phyloP scores from a whole-genome alignment of 1,140 invertebrate species.

The Sarcophaga bullata region DNA sequence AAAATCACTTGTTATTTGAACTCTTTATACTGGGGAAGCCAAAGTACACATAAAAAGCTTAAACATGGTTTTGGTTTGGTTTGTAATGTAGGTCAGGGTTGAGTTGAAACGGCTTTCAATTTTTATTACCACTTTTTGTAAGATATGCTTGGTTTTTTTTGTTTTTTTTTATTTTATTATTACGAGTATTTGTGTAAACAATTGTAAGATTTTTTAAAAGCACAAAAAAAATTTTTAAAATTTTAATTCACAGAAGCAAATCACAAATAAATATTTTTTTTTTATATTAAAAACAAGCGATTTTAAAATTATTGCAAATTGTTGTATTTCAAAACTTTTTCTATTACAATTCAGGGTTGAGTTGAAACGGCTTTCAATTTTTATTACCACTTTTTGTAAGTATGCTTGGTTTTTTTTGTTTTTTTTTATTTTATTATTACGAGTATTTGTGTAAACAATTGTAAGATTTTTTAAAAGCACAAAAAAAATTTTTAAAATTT shows the following conservation, averaged over 20 bases:
- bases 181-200: neutral
- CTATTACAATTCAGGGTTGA: conserved; percentile 3
- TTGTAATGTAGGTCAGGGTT: conserved; percentile 26
- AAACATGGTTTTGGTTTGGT: neutral
- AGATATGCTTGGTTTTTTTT: too few species aligned
- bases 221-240: too few species aligned
- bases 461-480: too few species aligned
- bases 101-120: neutral
- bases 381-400: neutral
- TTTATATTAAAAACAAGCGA: neutral
- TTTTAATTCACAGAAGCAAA: too few species aligned
- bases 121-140: neutral
- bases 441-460: neutral
- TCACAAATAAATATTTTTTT: neutral
- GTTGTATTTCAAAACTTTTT: too few species aligned
- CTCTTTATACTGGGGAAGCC: neutral
- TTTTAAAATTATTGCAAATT: neutral
- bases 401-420: too few species aligned
- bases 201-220: too few species aligned
- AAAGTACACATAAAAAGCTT: neutral
- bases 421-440: neutral
- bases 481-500: neutral
- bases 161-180: neutral
- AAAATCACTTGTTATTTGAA: neutral
- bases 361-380: neutral